Evolutionary conservation across 1,140 invertebrate species (phyloP), one percentile per base, ranked within the genome.

Genomic region (Latrodectus geometricus): DNA sequence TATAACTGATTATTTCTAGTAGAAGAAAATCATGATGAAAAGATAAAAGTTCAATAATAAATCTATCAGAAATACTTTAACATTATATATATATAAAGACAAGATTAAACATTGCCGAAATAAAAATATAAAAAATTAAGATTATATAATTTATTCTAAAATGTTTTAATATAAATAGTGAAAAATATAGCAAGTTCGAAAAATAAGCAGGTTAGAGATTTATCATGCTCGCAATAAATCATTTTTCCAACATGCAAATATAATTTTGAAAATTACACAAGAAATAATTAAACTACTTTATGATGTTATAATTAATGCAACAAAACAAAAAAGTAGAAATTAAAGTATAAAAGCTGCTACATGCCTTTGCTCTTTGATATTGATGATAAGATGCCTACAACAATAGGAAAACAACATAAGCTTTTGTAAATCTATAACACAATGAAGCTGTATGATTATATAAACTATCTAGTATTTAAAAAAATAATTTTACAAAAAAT

Each of bases 321-420:
- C 14, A 52, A 15, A 52, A 52, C 74, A 76, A 54, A 48, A 68
- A 78, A 66, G 35, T 15, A 82, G 12, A 87, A 87, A 87, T 52
- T 21, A 87, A 87, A 87, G 70, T 76, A 83, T n/a, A 80, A 20
- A 87, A 83, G 79, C 86, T 82, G 79, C 86, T 87, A 87, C 86
- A 87, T 87, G 79, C 86, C 86, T 87, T 87, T 87, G 79, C 56
- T 82, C 86, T 87, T 82, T 87, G 79, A 65, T 87, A 82, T 49
- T 74, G 65, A 48, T 73, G 78, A 21, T 87, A 87, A 69, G 86
- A 77, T 76, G 78, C 86, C 86, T 87, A 82, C 72, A 77, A 87
- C 50, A 74, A 68, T 75, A 87, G 54, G 73, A 78, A 76, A 87
- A 87, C 23, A 77, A 76, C 65, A 61, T 80, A 35, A 80, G 78